A percentile compares a stretch with the other conserved stretches of the same genome.
Evolutionary conservation across 2,113 vertebrate species (phyloP).

Genomic region (Odocoileus virginianus): DNA sequence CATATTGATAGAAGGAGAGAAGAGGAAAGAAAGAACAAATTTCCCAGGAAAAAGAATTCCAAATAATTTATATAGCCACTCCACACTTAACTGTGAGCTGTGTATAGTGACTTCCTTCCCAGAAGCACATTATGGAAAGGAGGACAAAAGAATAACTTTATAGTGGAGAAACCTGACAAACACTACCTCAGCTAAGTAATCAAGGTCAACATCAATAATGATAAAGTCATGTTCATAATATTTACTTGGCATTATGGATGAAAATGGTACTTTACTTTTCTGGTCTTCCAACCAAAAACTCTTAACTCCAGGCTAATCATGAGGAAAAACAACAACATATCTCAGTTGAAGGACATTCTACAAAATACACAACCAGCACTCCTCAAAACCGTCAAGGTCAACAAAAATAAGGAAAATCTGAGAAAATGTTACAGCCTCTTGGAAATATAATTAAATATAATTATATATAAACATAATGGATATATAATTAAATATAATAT

Average conservation of each 20-base stretch:
- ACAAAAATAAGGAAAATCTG: background rate
- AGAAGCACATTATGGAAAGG: background rate
- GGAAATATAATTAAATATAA: background rate
- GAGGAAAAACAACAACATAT: background rate
- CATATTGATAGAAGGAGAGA: background rate
- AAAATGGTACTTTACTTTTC: background rate
- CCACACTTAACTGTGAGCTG: background rate
- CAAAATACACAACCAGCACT: background rate
- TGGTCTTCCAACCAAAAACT: background rate
- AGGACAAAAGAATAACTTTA: background rate
- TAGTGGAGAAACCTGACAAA: background rate
- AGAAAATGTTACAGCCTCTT: background rate
- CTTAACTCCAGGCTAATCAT: background rate
- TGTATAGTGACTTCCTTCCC: background rate
- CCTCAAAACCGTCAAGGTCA: background rate
- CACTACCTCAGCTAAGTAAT: background rate
- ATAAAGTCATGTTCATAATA: background rate
- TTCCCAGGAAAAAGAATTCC: background rate
- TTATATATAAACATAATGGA: background rate
- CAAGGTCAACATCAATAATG: background rate
- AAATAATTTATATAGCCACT: background rate
- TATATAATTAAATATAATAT: background rate
- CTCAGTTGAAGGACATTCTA: background rate
- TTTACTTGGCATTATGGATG: background rate
- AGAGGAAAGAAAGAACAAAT: background rate